These are phyloP conservation scores for Drosophila mimica DNA, from an alignment of 2,888 invertebrate genomes.

Conservation along the genomic window DNA sequence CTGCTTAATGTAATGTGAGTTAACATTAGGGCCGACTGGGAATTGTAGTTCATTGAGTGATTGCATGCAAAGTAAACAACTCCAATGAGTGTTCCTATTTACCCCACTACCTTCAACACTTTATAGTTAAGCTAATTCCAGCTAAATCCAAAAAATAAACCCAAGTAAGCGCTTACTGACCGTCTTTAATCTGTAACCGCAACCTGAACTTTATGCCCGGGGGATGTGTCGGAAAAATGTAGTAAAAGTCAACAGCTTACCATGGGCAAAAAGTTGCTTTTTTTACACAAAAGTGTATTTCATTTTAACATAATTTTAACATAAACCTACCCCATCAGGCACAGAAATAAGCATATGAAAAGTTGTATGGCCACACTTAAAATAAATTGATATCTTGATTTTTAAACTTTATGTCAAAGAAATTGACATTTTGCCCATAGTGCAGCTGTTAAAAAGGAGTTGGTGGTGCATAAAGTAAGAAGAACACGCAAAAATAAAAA, in stretches of 20 bases:
- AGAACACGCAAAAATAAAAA: slow-evolving; percentile 13
- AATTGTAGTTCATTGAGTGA: not conserved
- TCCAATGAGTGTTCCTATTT: not conserved
- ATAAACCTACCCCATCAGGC: not conserved
- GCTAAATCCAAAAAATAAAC: slow-evolving; percentile 11
- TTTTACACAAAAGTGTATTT: not conserved
- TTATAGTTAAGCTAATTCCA: slow-evolving; percentile 14
- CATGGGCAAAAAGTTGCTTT: not conserved
- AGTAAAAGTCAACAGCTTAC: slow-evolving; percentile 54
- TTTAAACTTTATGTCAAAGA: not conserved
- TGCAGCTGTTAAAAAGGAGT: slow-evolving; percentile 32
- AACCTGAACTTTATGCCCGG: slow-evolving; percentile 51
- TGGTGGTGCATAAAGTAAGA: slow-evolving; percentile 10
- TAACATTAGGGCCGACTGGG: not conserved
- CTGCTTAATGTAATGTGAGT: not conserved
- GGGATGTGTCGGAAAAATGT: slow-evolving; percentile 35
- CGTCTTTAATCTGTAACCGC: slow-evolving; percentile 35
- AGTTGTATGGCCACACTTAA: not conserved
- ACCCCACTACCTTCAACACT: not conserved
- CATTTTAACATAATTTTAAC: not conserved
- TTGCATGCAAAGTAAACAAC: not conserved
- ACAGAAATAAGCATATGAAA: not conserved
- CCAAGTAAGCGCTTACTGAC: slow-evolving; percentile 4
- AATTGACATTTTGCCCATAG: not conserved
- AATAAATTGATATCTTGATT: not conserved